Evolutionary conservation across 2,888 invertebrate genomes (phyloP), one percentile per base, ranked within the genome.

Genomic region (Dichetophora obliterata): DNA sequence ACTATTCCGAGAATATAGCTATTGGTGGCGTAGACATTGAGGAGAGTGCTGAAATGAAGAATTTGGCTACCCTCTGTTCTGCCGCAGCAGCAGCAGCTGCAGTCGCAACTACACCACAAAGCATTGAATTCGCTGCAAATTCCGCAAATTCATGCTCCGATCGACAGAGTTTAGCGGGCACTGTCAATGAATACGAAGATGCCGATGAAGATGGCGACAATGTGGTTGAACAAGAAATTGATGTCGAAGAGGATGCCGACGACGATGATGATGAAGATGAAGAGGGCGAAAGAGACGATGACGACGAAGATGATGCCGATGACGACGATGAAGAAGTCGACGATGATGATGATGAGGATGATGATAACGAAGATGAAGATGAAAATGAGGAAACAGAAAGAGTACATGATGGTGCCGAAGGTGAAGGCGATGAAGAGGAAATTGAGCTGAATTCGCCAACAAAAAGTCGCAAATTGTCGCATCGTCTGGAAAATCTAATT

Each of bases 401-500:
- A 57, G 22, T 74, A 4, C 31, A 75, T 43, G 75, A 78, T 34
- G 71, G 65, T 9, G 71, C 52, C 16, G 66, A 72, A 16, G 63
- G 61, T 69, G 79, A 77, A 9, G 77, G 81, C 52, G 83, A 82
- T 43, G 83, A 82, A 19, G 81, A 81, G 16, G 82, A 78, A 24
- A 80, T 81, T 27, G 81, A 81, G 69, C 71, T 80, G 50, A 82
- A 82, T 79, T 83, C 83, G 24, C 82, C 83, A 24, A 77, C 82
- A 43, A 88, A 87, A 77, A 85, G 83, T 50, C 85, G 85, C 43
- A 86, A 88, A 75, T 78, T 87, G 73, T 84, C 87, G 1, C 86
- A 88, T 75, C 84, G 86, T 48, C 79, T 89, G 63, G 88, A 88
- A 74, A 88, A 89, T 78, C 80, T 89, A 9, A 88, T 88, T 71